Evolutionary conservation across 2,113 vertebrate genomes (phyloP), one percentile per base, ranked within the genome.

Genomic region (Tychaedon coryphoeus): DNA sequence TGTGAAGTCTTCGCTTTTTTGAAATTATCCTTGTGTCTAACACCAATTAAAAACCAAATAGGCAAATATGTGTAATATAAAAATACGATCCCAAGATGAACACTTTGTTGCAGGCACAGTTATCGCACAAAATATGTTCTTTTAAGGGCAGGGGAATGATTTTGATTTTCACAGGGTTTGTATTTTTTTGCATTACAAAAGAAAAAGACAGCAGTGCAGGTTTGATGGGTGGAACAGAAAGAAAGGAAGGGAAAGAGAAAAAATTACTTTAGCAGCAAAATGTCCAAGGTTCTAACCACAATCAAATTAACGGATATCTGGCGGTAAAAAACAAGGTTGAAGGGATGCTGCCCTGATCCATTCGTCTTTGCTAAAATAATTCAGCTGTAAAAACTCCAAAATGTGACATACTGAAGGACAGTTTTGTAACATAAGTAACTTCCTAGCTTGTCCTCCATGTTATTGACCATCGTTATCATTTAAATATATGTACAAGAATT

Each of bases 401-500:
- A 33, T 38, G 92, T 90, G 97, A 97, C 97, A 81, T 36, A 86
- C 0, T 77, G 93, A 94, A 96, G 97, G 97, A 96, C 94, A 67
- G 97, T 88, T 97, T 92, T 95, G 88, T 93, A 93, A 97, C 88
- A 67, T 93, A 90, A 87, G 95, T 96, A 93, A 95, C 88, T 95
- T 85, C 88, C 92, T 97, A 94, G 74, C 81, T 90, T 91, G 94
- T 96, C 97, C 97, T 97, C 95, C 96, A 13, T 34, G 95, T 97
- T 97, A 97, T 85, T 90, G 96, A 97, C 96, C 94, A 86, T 91
- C 79, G 31, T 82, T 97, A 97, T 92, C 98, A 97, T 94, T 98
- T 98, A 98, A 98, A 98, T 98, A 98, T 98, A 98, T 98, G 97
- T 98, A 98, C 98, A 98, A 97, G 97, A 92, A 90, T 90, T 22